phyloP scores from a whole-genome alignment of 2,797 vertebrate species.

The Xenentodon cancila region DNA sequence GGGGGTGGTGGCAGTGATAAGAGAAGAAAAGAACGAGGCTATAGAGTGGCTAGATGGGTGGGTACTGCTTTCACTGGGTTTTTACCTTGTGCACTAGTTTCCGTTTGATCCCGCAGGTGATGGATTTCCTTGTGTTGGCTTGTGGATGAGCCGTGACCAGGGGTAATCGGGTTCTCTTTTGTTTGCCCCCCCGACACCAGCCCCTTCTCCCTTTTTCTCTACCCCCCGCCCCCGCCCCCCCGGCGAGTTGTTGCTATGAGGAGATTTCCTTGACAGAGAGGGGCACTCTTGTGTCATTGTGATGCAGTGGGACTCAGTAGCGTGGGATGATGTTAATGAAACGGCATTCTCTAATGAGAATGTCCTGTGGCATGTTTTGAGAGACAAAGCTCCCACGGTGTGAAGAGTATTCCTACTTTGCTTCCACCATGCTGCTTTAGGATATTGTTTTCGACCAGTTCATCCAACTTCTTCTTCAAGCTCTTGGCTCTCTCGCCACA shows the following conservation, averaged over 20 bases:
- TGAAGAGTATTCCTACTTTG: constrained; percentile 52
- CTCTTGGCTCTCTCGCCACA: constrained; percentile 40
- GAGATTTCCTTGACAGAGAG: constrained; percentile 76
- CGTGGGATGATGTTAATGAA: constrained; percentile 83
- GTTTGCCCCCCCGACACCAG: constrained; percentile 53
- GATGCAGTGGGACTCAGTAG: constrained; percentile 74
- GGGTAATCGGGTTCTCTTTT: constrained; percentile 79
- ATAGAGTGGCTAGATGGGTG: constrained; percentile 58
- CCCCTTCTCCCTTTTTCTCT: constrained; percentile 15
- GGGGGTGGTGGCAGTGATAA: constrained; percentile 32
- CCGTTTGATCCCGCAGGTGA: constrained; percentile 81
- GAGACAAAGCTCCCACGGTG: constrained; percentile 78
- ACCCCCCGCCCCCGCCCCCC: constrained; percentile 64
- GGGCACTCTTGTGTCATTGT: constrained; percentile 80
- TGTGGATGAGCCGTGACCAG: constrained; percentile 79
- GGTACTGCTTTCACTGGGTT: constrained; percentile 74
- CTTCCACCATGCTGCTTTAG: constrained; percentile 59
- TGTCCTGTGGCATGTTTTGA: constrained; percentile 77
- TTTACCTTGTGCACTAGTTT: constrained; percentile 69
- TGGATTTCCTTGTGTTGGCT: constrained; percentile 75
- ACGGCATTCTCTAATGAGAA: constrained; percentile 81
- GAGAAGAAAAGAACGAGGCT: constrained; percentile 48
- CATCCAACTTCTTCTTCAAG: constrained; percentile 18
- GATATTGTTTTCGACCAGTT: constrained; percentile 65
- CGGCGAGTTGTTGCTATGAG: constrained; percentile 64